A percentile compares a stretch with the other conserved stretches of the same genome.
Evolutionary conservation across 1,140 invertebrate species (phyloP).

Genomic region (Drosophila lini): DNA sequence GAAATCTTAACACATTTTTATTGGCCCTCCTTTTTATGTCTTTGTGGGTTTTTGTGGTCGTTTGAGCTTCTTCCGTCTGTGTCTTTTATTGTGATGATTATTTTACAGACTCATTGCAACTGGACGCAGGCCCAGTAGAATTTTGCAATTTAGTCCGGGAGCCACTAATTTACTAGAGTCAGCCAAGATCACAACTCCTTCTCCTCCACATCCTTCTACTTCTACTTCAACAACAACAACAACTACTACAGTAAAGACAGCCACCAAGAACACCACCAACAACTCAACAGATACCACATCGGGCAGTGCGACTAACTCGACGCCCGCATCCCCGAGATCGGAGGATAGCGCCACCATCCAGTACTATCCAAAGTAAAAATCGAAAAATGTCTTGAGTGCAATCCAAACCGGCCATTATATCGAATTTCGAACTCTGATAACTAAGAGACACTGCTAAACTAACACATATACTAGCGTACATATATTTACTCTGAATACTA

Average conservation of each 20-base stretch:
- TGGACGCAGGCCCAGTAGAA: slow-evolving; percentile 83
- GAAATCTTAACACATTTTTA: neutral
- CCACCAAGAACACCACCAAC: slow-evolving; percentile 47
- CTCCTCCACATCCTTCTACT: slow-evolving; percentile 41
- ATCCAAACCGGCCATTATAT: slow-evolving; percentile 69
- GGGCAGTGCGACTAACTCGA: slow-evolving; percentile 47
- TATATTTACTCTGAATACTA: slow-evolving; percentile 34
- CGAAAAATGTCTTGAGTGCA: slow-evolving; percentile 38
- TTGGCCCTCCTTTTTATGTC: slow-evolving; percentile 1
- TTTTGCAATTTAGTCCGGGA: slow-evolving; percentile 79
- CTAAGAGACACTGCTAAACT: slow-evolving; percentile 26
- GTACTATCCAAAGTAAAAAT: slow-evolving; percentile 68
- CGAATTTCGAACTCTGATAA: slow-evolving; percentile 65
- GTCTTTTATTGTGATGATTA: slow-evolving; percentile 57
- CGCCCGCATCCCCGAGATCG: slow-evolving; percentile 64
- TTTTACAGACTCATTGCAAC: slow-evolving; percentile 80
- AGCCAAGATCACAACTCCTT: slow-evolving; percentile 45
- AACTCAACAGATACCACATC: slow-evolving; percentile 56
- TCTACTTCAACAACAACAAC: slow-evolving; percentile 29
- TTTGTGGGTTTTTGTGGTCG: slow-evolving; percentile 32
- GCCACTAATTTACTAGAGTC: slow-evolving; percentile 69
- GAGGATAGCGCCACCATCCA: slow-evolving; percentile 59
- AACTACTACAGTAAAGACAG: slow-evolving; percentile 31
- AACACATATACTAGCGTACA: slow-evolving; percentile 29
- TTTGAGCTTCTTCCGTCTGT: slow-evolving; percentile 26